Evolutionary conservation across 2,113 vertebrate genomes (phyloP), one percentile per base, ranked within the genome.

Genomic region (Lipotes vexillifer): DNA sequence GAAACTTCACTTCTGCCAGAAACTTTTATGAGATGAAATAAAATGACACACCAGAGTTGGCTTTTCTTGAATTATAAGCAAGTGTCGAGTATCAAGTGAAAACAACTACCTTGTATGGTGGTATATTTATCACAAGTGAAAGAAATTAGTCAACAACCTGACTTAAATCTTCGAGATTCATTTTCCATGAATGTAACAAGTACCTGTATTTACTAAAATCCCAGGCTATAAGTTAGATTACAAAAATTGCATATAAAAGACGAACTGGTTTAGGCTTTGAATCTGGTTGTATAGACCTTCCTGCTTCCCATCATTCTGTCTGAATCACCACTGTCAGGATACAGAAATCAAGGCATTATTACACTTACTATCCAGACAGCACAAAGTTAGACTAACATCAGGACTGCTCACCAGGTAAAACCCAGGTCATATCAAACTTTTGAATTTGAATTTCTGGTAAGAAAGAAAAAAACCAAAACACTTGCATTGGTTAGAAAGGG

Each of bases 41-140:
- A 96, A 93, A 92, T 91, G 82, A 95, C 25, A 85, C 59, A 57
- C 41, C 82, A 77, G n/a, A 84, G 33, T 8, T 88, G 71, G 74
- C 38, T 96, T 89, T 74, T 82, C 65, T 95, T 97, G 74, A 97
- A 93, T 82, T 92, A 81, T 27, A 95, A 95, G 33, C 31, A 91
- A 90, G 27, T 71, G 11, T 46, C 93, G 91, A 71, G 14, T 89
- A 86, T 38, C 41, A 75, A 95, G 93, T 86, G 94, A 85, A 96
- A 82, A 90, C 74, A 83, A 69, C 90, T 87, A 86, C 61, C 46
- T 92, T 95, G 65, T 92, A 77, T 27, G 69, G 17, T 85, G 90
- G 92, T 55, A 14, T 46, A 72, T 63, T 77, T 71, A 72, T 74
- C 52, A 85, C 21, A 83, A 93, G 85, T 77, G 27, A 91, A 84